Evolutionary conservation across 2,113 vertebrate genomes (phyloP).

Genomic region (Nerophis ophidion): DNA sequence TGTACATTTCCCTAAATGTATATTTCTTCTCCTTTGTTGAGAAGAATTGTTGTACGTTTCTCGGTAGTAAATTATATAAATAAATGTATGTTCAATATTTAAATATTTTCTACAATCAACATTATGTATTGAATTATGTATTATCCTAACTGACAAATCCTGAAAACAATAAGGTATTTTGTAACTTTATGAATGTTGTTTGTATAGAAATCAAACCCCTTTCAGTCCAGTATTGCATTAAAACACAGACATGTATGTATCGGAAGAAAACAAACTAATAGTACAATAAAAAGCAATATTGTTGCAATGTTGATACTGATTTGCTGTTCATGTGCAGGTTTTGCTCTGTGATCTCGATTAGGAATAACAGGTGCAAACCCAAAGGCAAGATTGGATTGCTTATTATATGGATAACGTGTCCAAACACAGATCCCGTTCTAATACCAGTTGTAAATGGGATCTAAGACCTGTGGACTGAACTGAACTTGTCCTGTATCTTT

Average conservation of each 20-base stretch:
- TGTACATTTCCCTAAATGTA: too few relatives aligned
- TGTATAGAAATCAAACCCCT: too few relatives aligned
- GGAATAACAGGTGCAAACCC: constrained; percentile 3
- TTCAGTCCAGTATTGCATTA: too few relatives aligned
- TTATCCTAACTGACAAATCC: too few relatives aligned
- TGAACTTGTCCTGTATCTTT: background rate
- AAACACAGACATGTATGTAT: background rate
- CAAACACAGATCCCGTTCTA: background rate
- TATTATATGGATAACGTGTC: constrained; percentile 1
- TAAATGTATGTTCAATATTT: too few relatives aligned
- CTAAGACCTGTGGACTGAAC: background rate
- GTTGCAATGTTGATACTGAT: background rate
- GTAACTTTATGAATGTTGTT: too few relatives aligned
- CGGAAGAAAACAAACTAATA: background rate
- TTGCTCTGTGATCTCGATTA: background rate
- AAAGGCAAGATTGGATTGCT: constrained; percentile 1
- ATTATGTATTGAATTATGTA: too few relatives aligned
- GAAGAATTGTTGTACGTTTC: too few relatives aligned
- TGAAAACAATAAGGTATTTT: too few relatives aligned
- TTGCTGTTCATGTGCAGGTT: background rate
- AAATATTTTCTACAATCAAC: too few relatives aligned
- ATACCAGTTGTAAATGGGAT: constrained; percentile 2
- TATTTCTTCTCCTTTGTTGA: too few relatives aligned
- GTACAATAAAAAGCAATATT: background rate
- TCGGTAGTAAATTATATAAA: too few relatives aligned